Conservation (phyloP, 2,113 vertebrate genomes). For the Sphaerodactylus townsendi region DNA sequence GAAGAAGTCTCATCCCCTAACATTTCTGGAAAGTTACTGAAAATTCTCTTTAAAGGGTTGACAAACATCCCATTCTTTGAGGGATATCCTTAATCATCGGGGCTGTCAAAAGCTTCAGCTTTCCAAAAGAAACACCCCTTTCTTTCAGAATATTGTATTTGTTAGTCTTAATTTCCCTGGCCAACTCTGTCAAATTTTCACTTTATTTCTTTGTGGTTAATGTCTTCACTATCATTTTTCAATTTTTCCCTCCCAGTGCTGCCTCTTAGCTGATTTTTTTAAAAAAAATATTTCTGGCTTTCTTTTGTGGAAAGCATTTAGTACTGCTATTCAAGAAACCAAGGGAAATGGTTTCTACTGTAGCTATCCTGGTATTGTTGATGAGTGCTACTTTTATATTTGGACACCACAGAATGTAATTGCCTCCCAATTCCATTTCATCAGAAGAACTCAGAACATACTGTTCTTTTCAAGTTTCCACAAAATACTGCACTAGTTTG, state of each 20-base stretch:
- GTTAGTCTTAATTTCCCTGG: slow-evolving; percentile 7
- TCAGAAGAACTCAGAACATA: slow-evolving; percentile 19
- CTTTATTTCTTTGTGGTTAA: slow-evolving; percentile 19
- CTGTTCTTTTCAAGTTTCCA: neutral
- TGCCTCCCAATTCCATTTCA: neutral
- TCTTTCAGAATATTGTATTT: neutral
- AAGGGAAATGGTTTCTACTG: slow-evolving; percentile 46
- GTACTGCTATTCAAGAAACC: slow-evolving; percentile 44
- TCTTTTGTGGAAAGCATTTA: slow-evolving; percentile 50
- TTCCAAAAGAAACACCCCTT: slow-evolving; percentile 3
- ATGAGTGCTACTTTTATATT: neutral
- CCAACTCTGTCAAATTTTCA: slow-evolving; percentile 4
- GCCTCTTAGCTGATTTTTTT: neutral
- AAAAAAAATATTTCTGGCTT: neutral
- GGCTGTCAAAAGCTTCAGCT: neutral
- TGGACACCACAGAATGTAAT: neutral
- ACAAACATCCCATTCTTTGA: neutral
- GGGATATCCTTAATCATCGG: neutral
- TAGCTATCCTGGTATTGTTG: slow-evolving; percentile 42
- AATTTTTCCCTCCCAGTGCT: neutral
- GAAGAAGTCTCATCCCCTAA: neutral
- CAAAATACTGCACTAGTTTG: slow-evolving; percentile 3
- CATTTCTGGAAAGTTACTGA: neutral
- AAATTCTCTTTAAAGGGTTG: neutral
- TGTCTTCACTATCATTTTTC: slow-evolving; percentile 3